A percentile compares a stretch with the other conserved stretches of the same genome.
Evolutionary conservation across 2,797 vertebrate species (phyloP).

Genomic region (Taenioides sp.): DNA sequence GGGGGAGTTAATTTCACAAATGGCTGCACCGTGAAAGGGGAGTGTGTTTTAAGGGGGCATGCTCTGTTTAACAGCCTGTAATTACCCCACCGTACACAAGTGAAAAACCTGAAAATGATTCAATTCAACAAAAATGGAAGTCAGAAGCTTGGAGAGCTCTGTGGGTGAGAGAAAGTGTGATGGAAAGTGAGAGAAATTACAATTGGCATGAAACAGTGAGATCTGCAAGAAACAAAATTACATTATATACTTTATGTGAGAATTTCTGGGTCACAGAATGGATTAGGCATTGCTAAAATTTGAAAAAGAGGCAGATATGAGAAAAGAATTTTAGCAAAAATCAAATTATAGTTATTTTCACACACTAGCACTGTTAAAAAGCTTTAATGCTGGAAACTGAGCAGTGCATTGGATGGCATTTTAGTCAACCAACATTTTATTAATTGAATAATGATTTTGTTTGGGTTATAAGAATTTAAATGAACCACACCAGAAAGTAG

Average conservation of each 20-base stretch:
- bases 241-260: not conserved
- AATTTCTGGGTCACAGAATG: not conserved
- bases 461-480: too few relatives aligned
- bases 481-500: too few relatives aligned
- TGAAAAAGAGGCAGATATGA: not conserved
- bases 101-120: constrained; percentile 61
- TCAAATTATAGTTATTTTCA: too few relatives aligned
- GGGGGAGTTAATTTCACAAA: constrained; percentile 86
- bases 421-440: too few relatives aligned
- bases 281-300: not conserved
- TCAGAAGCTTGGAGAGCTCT: constrained; percentile 13
- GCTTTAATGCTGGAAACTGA: too few relatives aligned
- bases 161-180: not conserved
- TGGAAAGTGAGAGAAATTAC: not conserved
- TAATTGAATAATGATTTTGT: too few relatives aligned
- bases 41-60: constrained; percentile 54
- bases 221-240: not conserved
- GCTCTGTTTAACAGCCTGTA: constrained; percentile 70
- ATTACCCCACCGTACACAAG: constrained; percentile 61
- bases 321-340: too few relatives aligned
- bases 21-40: constrained; percentile 73
- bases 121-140: constrained; percentile 38
- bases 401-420: too few relatives aligned
- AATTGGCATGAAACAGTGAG: not conserved
- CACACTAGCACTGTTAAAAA: too few relatives aligned